Percentiles rank a stretch among this genome's conserved stretches.
These are phyloP conservation scores for Cichlasoma orientale DNA, from an alignment of 2,797 vertebrate species.

Conservation along the genomic window DNA sequence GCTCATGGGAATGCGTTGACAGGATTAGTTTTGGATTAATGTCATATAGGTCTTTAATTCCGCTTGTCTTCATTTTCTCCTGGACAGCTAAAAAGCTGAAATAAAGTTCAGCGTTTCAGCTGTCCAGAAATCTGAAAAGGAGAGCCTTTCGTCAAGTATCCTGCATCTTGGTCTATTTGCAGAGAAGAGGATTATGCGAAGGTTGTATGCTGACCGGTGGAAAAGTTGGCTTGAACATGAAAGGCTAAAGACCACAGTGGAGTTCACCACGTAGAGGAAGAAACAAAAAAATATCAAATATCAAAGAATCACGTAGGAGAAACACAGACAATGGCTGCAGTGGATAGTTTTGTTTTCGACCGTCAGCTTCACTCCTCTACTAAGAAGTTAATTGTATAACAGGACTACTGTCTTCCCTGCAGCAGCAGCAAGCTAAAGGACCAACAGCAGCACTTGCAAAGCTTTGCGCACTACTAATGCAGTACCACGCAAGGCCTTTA, in stretches of 20 bases:
- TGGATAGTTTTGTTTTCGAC: not conserved
- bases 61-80: not conserved
- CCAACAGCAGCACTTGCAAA: not conserved
- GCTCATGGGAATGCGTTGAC: conserved; percentile 9
- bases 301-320: conserved; percentile 2
- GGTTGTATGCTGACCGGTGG: not conserved
- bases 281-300: conserved; percentile 1
- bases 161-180: not conserved
- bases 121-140: too few species aligned
- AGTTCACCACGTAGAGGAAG: not conserved
- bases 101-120: not conserved
- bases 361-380: not conserved
- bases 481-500: not conserved
- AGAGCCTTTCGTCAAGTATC: not conserved
- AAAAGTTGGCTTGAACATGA: conserved; percentile 4
- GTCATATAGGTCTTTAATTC: not conserved
- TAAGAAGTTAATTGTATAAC: not conserved
- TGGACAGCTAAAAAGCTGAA: not conserved
- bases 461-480: not conserved
- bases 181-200: not conserved
- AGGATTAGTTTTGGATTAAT: not conserved
- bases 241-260: not conserved
- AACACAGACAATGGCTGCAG: conserved; percentile 1
- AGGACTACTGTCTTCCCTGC: not conserved
- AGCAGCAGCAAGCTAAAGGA: not conserved